Evolutionary conservation across 2,113 vertebrate genomes (phyloP).

Genomic region (Vicugna pacos): DNA sequence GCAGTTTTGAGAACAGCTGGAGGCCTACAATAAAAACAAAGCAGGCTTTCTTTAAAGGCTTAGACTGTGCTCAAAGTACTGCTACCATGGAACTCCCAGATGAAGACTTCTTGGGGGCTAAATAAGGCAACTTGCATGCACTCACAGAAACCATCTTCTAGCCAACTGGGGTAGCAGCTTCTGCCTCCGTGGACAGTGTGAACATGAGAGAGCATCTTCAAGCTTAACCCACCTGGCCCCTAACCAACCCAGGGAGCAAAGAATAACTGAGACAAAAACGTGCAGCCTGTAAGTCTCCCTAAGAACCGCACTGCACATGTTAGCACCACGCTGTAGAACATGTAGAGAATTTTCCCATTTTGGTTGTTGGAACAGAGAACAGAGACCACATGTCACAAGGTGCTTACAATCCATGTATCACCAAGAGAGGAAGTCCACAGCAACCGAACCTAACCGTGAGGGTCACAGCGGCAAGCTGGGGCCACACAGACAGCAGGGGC

Average conservation of each 20-base stretch:
- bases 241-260: background rate
- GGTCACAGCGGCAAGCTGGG: background rate
- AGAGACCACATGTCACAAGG: background rate
- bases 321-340: background rate
- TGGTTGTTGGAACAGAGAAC: background rate
- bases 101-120: background rate
- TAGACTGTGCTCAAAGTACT: background rate
- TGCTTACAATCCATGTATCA: background rate
- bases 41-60: slow-evolving; percentile 51
- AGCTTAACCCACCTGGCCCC: background rate
- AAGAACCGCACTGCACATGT: background rate
- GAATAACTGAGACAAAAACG: background rate
- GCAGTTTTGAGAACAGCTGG: slow-evolving; percentile 7
- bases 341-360: background rate
- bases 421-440: background rate
- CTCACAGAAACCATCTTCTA: background rate
- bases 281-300: background rate
- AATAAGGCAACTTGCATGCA: background rate
- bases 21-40: slow-evolving; percentile 21
- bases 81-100: background rate
- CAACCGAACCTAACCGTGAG: background rate
- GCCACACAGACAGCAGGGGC: fast-evolving
- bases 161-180: background rate
- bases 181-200: background rate
- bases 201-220: background rate